Evolutionary conservation across 37 sponge, comb jelly and placozoan species (phyloP).

Genomic region (Diacarnus erythraeanus): DNA sequence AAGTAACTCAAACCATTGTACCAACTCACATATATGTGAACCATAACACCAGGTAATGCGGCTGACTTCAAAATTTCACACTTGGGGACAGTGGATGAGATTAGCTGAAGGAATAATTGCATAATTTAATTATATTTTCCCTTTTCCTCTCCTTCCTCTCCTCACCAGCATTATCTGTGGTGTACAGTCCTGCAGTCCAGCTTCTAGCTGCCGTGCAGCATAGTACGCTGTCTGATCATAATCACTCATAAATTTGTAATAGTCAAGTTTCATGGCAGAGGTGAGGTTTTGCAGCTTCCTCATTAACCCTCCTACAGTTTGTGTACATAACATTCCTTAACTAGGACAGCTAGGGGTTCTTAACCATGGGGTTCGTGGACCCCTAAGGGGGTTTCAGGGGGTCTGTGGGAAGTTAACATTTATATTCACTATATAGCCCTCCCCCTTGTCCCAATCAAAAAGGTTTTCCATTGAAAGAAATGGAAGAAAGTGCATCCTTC

Average conservation of each 20-base stretch:
- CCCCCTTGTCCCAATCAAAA: too few species aligned
- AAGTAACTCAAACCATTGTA: neutral
- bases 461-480: too few species aligned
- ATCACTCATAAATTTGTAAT: conserved; percentile 25
- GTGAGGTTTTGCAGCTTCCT: conserved; percentile 24
- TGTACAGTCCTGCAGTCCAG: conserved; percentile 16
- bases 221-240: conserved; percentile 17
- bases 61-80: conserved; percentile 4
- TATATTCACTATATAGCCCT: too few species aligned
- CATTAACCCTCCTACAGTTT: conserved; percentile 4
- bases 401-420: too few species aligned
- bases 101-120: conserved; percentile 15
- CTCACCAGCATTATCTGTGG: conserved; percentile 45
- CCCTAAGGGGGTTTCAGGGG: too few species aligned
- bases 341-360: too few species aligned
- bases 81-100: conserved; percentile 49
- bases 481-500: too few species aligned
- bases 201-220: conserved; percentile 35
- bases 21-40: conserved; percentile 32
- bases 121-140: neutral
- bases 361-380: too few species aligned
- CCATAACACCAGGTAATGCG: conserved; percentile 20
- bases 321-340: too few species aligned
- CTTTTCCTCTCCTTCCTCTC: neutral
- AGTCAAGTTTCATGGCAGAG: conserved; percentile 8